Percentiles rank a stretch among this genome's conserved stretches.
These are phyloP conservation scores for Eulacestoma nigropectus DNA, from an alignment of 2,113 vertebrate genomes.

Conservation along the genomic window DNA sequence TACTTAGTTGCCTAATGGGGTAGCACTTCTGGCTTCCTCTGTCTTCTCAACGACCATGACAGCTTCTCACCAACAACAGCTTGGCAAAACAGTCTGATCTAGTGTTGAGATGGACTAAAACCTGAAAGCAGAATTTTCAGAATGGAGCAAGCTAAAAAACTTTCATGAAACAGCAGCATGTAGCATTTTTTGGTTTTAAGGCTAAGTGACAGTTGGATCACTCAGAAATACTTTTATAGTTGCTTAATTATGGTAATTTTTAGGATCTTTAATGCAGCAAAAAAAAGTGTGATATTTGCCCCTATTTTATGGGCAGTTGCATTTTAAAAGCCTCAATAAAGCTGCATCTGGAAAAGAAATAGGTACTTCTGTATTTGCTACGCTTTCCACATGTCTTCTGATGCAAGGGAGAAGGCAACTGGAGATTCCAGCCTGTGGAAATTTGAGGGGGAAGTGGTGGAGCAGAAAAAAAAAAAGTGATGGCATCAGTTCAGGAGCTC, in stretches of 20 bases:
- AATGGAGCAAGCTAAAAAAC: background rate
- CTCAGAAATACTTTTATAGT: background rate
- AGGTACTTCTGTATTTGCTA: background rate
- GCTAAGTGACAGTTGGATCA: background rate
- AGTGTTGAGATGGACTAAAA: background rate
- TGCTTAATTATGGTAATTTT: background rate
- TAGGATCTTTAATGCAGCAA: background rate
- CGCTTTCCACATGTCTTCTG: background rate
- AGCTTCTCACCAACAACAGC: background rate
- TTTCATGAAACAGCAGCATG: background rate
- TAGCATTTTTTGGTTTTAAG: background rate
- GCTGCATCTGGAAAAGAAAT: conserved; percentile 3
- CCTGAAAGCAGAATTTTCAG: background rate
- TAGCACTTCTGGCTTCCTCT: background rate
- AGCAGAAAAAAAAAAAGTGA: background rate
- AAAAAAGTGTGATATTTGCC: background rate
- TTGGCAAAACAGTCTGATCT: background rate
- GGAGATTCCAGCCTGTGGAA: background rate
- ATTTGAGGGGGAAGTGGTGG: background rate
- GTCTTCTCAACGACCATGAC: background rate
- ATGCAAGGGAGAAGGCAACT: background rate
- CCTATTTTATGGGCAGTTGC: background rate
- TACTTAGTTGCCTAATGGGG: background rate
- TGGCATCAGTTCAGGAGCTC: conserved; percentile 18
- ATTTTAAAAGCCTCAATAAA: conserved; percentile 22